Base-by-base conservation (phyloP, 30 jellyfish, hydroid and myxozoan species). In the Aurelia sp. region DNA sequence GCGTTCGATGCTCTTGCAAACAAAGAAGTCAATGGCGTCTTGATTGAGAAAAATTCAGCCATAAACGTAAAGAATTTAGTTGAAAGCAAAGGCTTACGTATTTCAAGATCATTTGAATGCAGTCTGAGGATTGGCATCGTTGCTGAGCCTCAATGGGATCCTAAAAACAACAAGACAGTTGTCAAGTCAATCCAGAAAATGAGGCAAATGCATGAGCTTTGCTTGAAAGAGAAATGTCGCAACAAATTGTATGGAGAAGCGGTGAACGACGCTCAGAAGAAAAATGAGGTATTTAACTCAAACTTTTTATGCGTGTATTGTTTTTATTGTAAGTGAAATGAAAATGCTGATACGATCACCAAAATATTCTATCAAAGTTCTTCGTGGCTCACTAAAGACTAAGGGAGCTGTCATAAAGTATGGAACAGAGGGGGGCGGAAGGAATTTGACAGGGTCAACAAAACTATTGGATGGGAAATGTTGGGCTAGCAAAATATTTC, bases 91-190 rank as follows among this genome's bases (percentile, higher is more conserved):
- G 68, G 48, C 6, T 47, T 79, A 40, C 80, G 90, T 55, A 79
- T 79, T 50, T 51, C 90, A 79, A 79, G 71, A 47, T n/a, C 90
- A 19, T 79, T 79, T 67, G 20, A 64, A 44, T 79, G 90, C 58
- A 68, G 66, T 6, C 53, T 73, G 84, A 73, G 84, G 19, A 51
- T 73, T 21, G 84, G 84, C 8, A 73, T 73, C 69, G 84, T 51
- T 11, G 84, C 84, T 1, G 84, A 73, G 27, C 84, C 84, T 13
- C 70, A 16, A 21, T 12, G 51, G 21, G 84, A 73, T 55, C n/a
- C 52, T 13, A 48, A 73, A 3, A 51, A 73, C 53, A 73, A 27
- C 47, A 48, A 73, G 22, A 44, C 84, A 0, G 84, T 73, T n/a
- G 84, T 73, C 12, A 27, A 19, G 17, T 73, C 84, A 7, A 52